Percentiles rank a stretch among this genome's conserved stretches.
Evolutionary conservation across 2,888 invertebrate species (phyloP).

Genomic region (Dolichopus griseipennis): DNA sequence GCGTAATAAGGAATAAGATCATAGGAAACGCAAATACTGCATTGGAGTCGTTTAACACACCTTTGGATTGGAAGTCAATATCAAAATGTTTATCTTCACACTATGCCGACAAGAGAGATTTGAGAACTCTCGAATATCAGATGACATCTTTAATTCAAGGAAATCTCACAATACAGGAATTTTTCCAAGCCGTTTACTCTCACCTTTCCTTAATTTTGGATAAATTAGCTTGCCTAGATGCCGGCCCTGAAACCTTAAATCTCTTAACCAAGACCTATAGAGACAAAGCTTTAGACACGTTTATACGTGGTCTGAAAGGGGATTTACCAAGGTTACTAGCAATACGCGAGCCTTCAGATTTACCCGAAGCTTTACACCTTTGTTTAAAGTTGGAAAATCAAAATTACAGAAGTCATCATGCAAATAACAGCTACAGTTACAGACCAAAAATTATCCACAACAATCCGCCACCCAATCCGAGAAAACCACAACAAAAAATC

Average conservation of each 20-base stretch:
- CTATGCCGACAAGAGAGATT: constrained; percentile 22
- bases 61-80: constrained; percentile 19
- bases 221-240: constrained; percentile 16
- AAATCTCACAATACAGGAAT: constrained; percentile 11
- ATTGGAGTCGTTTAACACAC: constrained; percentile 8
- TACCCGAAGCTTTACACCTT: constrained; percentile 22
- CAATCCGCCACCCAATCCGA: no score
- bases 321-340: constrained; percentile 21
- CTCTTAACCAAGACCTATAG: constrained; percentile 15
- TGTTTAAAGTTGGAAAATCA: constrained; percentile 20
- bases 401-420: background rate
- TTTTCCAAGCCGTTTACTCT: constrained; percentile 13
- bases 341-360: constrained; percentile 23
- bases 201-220: constrained; percentile 17
- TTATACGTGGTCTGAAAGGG: constrained; percentile 17
- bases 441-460: no score
- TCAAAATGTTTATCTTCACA: constrained; percentile 18
- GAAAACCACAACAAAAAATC: no score
- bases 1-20: no score
- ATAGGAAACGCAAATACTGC: no score
- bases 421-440: no score
- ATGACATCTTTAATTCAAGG: constrained; percentile 20
- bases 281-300: constrained; percentile 17
- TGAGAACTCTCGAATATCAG: constrained; percentile 23
- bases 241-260: constrained; percentile 12